Evolutionary conservation across 2,888 invertebrate genomes (phyloP).

Genomic region (Tetragnatha montana): DNA sequence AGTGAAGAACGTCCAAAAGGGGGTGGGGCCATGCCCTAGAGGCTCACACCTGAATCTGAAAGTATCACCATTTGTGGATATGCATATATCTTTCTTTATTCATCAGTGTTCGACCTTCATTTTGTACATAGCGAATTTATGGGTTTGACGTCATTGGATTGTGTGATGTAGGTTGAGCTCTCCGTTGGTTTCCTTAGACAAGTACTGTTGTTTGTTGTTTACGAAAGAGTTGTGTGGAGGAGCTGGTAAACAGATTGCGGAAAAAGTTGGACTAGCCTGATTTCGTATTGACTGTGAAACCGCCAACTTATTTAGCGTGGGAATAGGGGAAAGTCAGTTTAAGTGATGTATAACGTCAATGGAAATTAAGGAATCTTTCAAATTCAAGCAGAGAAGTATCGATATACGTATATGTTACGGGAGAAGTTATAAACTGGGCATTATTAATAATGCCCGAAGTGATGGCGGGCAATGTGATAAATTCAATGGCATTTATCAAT

Average conservation of each 20-base stretch:
- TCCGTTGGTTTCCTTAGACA: background rate
- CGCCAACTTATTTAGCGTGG: too few relatives aligned
- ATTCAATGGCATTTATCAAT: too few relatives aligned
- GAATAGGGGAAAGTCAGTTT: too few relatives aligned
- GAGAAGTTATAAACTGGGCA: too few relatives aligned
- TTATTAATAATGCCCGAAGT: too few relatives aligned
- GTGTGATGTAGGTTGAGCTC: constrained; percentile 16
- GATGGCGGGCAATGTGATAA: too few relatives aligned
- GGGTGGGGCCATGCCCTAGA: constrained; percentile 9
- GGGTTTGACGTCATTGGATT: constrained; percentile 23
- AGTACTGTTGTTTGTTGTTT: background rate
- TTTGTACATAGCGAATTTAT: background rate
- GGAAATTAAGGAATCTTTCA: too few relatives aligned
- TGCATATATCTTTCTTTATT: background rate
- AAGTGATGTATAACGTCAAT: too few relatives aligned
- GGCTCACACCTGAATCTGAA: constrained; percentile 43
- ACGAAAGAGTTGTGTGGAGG: background rate
- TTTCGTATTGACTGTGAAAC: background rate
- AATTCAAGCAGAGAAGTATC: too few relatives aligned
- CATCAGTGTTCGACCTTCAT: constrained; percentile 35
- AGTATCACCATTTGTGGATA: background rate
- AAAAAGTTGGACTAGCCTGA: background rate
- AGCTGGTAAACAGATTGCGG: background rate
- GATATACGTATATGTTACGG: too few relatives aligned
- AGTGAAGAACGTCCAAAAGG: background rate